phyloP scores from a whole-genome alignment of 1,140 invertebrate genomes.

The Cepaea nemoralis region DNA sequence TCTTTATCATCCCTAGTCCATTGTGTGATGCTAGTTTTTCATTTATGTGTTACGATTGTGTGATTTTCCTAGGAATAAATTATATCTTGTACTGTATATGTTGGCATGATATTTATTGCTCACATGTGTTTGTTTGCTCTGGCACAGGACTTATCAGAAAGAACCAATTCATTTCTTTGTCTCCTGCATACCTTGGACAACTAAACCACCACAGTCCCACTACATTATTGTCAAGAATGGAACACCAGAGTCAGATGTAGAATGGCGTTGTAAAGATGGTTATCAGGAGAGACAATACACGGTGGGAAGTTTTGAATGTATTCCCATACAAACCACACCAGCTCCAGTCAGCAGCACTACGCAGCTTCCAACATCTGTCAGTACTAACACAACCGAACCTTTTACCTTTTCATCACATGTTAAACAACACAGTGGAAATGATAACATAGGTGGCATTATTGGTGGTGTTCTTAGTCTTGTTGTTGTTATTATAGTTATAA shows the following conservation, averaged over 20 bases:
- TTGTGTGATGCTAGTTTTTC: too few relatives aligned
- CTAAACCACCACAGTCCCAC: not conserved
- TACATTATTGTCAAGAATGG: not conserved
- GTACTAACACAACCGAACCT: not conserved
- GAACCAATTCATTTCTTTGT: not conserved
- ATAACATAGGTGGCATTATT: too few relatives aligned
- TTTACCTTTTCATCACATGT: not conserved
- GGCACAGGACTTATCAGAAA: not conserved
- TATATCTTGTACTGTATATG: too few relatives aligned
- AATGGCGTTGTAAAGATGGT: not conserved
- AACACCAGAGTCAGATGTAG: not conserved
- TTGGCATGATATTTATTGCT: too few relatives aligned
- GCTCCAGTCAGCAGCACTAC: not conserved
- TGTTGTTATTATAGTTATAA: not conserved
- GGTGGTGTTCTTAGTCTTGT: not conserved
- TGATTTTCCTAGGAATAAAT: too few relatives aligned
- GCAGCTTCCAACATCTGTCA: not conserved
- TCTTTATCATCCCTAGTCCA: too few relatives aligned
- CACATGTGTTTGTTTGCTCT: too few relatives aligned
- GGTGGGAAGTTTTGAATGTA: too few relatives aligned
- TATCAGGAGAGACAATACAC: too few relatives aligned
- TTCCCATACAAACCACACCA: too few relatives aligned
- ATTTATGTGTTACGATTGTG: too few relatives aligned
- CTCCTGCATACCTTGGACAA: not conserved
- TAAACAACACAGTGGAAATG: not conserved